These are phyloP conservation scores for Fistularia commersonii DNA, from an alignment of 2,797 vertebrate genomes.

Conservation along the genomic window DNA sequence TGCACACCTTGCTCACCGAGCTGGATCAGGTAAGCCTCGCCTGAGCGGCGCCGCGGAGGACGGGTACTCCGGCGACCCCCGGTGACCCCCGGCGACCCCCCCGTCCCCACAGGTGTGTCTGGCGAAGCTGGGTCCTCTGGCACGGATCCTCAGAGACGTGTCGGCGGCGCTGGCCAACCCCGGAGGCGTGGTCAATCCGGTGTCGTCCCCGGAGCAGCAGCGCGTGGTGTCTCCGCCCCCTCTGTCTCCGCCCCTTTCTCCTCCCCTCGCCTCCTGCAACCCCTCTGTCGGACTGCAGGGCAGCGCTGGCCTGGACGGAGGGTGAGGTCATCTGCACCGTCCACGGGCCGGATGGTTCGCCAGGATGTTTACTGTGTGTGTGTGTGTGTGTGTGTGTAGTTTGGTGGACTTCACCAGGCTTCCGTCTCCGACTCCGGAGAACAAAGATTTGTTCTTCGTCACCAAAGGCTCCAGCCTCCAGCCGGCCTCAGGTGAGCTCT, in stretches of 20 bases:
- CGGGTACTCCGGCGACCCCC: not conserved
- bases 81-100: not conserved
- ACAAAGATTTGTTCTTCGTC: conserved; percentile 87
- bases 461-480: conserved; percentile 86
- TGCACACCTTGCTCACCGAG: conserved; percentile 88
- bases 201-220: conserved; percentile 75
- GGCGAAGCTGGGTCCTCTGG: conserved; percentile 88
- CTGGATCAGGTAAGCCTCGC: conserved; percentile 86
- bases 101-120: conserved; percentile 77
- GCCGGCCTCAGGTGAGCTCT: conserved; percentile 64
- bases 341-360: not conserved
- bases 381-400: conserved; percentile 47
- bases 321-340: conserved; percentile 36
- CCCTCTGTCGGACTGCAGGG: conserved; percentile 88
- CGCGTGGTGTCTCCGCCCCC: conserved; percentile 78
- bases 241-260: conserved; percentile 61
- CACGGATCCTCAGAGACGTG: conserved; percentile 90
- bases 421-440: conserved; percentile 96
- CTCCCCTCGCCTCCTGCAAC: conserved; percentile 77
- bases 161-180: conserved; percentile 85
- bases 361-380: no score
- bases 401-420: conserved; percentile 96
- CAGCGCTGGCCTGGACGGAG: conserved; percentile 84
- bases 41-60: not conserved
- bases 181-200: conserved; percentile 76